Evolutionary conservation across 2,888 invertebrate species (phyloP), one percentile per base, ranked within the genome.

Genomic region (Urechis unicinctus): DNA sequence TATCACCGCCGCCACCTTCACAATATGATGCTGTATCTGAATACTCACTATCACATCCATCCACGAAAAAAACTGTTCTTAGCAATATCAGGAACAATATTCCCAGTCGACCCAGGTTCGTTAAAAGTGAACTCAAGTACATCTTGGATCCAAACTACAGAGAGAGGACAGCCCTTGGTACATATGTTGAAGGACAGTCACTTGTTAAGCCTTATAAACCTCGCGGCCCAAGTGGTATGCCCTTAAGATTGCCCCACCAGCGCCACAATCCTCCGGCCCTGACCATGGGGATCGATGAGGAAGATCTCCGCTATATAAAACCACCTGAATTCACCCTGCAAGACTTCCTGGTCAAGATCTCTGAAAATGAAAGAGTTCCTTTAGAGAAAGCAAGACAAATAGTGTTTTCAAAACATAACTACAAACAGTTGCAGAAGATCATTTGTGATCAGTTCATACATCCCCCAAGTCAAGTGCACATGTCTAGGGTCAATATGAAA

Each of bases 181-280:
- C 55, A 4, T 55, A 55, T 52, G 55, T 55, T 29, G 55, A 55
- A 25, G 53, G 53, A n/a, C 24, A 53, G 4, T 9, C 46, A 3
- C 47, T 53, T 6, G 53, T 53, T 21, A 6, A 30, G 31, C 47
- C 53, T 5, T 53, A 53, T 30, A 46, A 30, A n/a, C 53, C 53
- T n/a, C 24, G 47, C 5, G 53, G 53, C 26, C 53, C 53, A 30
- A 47, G 13, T 9, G 30, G 30, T 4, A 6, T 53, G 22, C 53
- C 53, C 21, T 9, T 13, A 3, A 6, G 53, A 30, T 5, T 5
- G n/a, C 53, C 53, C 3, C 17, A 22, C 17, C 53, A 30, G 5
- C 46, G 25, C 44, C 26, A 36, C 9, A 9, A 17, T 9, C 36
- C 9, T 13, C 36, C 36, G 9, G 9, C 17, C 9, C 17, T 36